Conservation (phyloP, 64 coral and sea anemone species). For the Dendrophyllia cribrosa region DNA sequence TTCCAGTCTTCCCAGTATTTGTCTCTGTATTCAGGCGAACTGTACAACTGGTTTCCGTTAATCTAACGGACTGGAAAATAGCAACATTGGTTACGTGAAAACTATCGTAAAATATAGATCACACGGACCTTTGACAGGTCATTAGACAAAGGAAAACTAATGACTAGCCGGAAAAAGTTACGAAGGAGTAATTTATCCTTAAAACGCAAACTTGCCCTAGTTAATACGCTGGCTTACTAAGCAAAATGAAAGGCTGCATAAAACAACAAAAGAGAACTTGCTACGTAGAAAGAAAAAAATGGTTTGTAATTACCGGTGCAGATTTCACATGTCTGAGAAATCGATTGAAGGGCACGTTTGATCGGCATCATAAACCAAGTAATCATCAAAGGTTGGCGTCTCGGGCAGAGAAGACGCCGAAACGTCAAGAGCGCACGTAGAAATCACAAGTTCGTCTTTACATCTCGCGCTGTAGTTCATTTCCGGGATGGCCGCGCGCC, state of each 20-base stretch:
- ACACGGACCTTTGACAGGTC: neutral
- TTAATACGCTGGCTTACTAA: neutral
- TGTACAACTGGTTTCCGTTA: no score
- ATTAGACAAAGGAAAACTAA: neutral
- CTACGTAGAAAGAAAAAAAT: neutral
- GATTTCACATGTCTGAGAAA: constrained; percentile 89
- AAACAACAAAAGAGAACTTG: neutral
- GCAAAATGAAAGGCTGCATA: neutral
- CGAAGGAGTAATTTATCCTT: no score
- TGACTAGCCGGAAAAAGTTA: neutral
- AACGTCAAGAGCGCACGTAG: constrained; percentile 40
- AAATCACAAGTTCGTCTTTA: constrained; percentile 60
- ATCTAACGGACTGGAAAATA: no score
- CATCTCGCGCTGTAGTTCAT: constrained; percentile 45
- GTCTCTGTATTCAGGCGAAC: no score
- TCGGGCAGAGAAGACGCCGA: constrained; percentile 69
- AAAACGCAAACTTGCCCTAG: neutral
- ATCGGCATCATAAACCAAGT: constrained; percentile 89
- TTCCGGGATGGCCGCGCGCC: constrained; percentile 69
- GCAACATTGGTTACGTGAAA: no score
- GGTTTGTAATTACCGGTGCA: constrained; percentile 25
- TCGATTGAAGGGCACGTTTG: constrained; percentile 98
- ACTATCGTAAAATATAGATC: no score
- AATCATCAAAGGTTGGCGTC: constrained; percentile 94
- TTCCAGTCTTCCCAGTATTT: no score